A percentile compares a stretch with the other conserved stretches of the same genome.
phyloP scores from a whole-genome alignment of 2,797 vertebrate species.

The Anabacerthia variegaticeps region DNA sequence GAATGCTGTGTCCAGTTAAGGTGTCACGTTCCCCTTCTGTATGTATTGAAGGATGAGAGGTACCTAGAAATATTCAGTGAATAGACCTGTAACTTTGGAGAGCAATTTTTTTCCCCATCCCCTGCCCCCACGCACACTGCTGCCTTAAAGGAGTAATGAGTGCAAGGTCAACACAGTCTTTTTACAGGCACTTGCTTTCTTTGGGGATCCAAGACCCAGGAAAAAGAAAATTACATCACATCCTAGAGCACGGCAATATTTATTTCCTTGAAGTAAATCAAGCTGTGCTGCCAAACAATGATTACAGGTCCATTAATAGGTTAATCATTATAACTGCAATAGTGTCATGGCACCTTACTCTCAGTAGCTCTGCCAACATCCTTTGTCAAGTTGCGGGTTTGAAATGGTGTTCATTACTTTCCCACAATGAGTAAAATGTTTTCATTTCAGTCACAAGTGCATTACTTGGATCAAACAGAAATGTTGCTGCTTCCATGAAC shows the following conservation, averaged over 20 bases:
- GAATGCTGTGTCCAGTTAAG: neutral
- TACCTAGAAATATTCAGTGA: neutral
- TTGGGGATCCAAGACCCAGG: neutral
- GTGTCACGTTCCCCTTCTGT: neutral
- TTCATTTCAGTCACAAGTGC: slow-evolving; percentile 83
- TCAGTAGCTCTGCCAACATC: slow-evolving; percentile 81
- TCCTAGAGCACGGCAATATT: neutral
- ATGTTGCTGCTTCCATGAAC: slow-evolving; percentile 79
- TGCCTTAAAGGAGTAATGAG: slow-evolving; percentile 32
- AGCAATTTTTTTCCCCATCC: neutral
- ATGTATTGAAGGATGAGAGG: neutral
- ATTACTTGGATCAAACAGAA: slow-evolving; percentile 80
- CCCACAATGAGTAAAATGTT: slow-evolving; percentile 87
- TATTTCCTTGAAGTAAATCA: slow-evolving; percentile 18
- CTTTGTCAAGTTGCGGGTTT: slow-evolving; percentile 86
- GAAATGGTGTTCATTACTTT: slow-evolving; percentile 87
- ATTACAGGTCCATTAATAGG: slow-evolving; percentile 43
- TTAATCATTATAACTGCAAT: slow-evolving; percentile 68
- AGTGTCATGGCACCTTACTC: slow-evolving; percentile 85
- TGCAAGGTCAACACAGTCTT: neutral
- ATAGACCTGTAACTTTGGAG: neutral
- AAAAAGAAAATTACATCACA: slow-evolving; percentile 37
- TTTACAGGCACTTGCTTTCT: slow-evolving; percentile 41
- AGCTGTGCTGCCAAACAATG: neutral
- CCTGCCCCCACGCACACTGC: neutral